Base-by-base conservation (phyloP, 2,113 vertebrate species). In the Macrotus californicus region DNA sequence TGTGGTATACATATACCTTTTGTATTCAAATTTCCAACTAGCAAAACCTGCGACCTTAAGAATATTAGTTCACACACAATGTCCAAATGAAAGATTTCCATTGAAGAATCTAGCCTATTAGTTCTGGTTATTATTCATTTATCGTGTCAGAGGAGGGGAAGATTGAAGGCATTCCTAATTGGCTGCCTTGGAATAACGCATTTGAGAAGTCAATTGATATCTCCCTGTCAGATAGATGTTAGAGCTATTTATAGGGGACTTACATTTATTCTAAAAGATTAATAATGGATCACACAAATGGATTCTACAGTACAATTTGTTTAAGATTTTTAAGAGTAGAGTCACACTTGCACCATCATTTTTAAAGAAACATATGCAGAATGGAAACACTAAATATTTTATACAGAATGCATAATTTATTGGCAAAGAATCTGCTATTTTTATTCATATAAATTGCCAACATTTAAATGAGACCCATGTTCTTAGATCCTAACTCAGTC, bases 241-340 rank as follows among this genome's bases (percentile, higher is more conserved):
- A n/a, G 87, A 48, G 31, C 36, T 91, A 94, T 91, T 88, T 91
- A 76, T 84, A 84, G 52, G 36, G 29, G 21, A 80, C 69, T 67
- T 29, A 7, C 8, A 29, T 96, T 95, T 93, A 87, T 43, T 67
- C 29, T 91, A 43, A 81, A 89, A 61, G 89, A 88, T 94, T 80
- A 94, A 87, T 93, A 64, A 72, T 75, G 16, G 43, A 70, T 91
- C 76, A 76, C 21, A 41, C 21, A 66, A 52, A 69, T 82, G 59
- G n/a, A 64, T 85, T 61, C 85, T 92, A 13, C 34, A 59, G 56
- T 36, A 4, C 16, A 67, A 87, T 83, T 91, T 82, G 59, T 93
- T 89, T 75, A 79, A 77, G 61, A 43, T 29, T 86, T 92, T 92
- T 39, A 82, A 89, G 83, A 92, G 22, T 24, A 36, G 59, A 56